Evolutionary conservation across 30 jellyfish, hydroid and myxozoan genomes (phyloP), one percentile per base, ranked within the genome.

Genomic region (Turritopsis dohrnii): DNA sequence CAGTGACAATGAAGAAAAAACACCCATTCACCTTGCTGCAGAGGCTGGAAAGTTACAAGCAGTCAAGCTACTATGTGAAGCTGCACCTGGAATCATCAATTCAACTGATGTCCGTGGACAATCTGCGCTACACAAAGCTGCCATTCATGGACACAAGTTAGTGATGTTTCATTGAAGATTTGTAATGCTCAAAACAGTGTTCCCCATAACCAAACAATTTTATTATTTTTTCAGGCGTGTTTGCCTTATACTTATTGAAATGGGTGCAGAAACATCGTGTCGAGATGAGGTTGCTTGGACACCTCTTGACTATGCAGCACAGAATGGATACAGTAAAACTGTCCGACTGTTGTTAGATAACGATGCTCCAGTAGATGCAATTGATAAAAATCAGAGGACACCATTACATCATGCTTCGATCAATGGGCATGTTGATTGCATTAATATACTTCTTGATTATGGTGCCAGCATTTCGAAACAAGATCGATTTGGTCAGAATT

Each of bases 261-360:
- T 86, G 95, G 99, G 99, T 23, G 95, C 99, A 0, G 96, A 94
- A 53, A 94, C 88, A 18, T 96, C 96, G n/a, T 89, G 89, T 5
- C 90, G 99, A 28, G 99, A 94, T 81, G 99, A 94, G 54, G 89
- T 88, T 20, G 83, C 84, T 20, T 94, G 99, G 99, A 94, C 99
- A 19, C 99, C 99, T 0, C 86, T 94, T 22, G 99, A 94, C 71
- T 88, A 94, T 75, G 96, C 99, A 4, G 96, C 99, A 23, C 88
- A 83, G 52, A 52, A 89, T 83, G 99, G 99, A 8, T 83, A 79
- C 71, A 74, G 28, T 71, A 94, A 94, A 81, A 81, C 96, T 30
- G 85, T 89, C 84, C 71, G 66, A 20, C 53, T 88, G 60, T 89
- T 94, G 21, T 83, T 94, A 30, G 94, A 85, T 30, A 94, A 94